phyloP scores from a whole-genome alignment of 2,888 invertebrate genomes.

The Acleris literana region DNA sequence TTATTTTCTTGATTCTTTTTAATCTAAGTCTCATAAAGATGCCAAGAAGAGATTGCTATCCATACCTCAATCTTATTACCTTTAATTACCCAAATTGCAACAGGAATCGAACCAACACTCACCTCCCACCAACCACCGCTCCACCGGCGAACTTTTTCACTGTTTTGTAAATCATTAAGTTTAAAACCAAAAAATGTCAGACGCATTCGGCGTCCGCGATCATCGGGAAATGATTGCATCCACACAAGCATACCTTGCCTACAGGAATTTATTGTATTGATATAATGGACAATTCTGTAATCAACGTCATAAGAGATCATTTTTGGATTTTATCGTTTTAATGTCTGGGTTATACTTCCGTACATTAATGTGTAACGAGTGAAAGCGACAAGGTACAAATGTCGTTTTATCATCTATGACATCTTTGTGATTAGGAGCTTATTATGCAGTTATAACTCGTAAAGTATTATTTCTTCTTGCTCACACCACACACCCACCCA shows the following conservation, averaged over 20 bases:
- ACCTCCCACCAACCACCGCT: slow-evolving; percentile 36
- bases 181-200: slow-evolving; percentile 77
- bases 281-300: not conserved
- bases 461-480: too few species aligned
- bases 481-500: too few species aligned
- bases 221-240: slow-evolving; percentile 56
- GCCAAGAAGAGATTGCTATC: not conserved
- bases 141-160: slow-evolving; percentile 58
- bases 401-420: too few species aligned
- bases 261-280: not conserved
- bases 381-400: too few species aligned
- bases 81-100: not conserved
- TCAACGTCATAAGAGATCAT: too few species aligned
- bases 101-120: slow-evolving; percentile 50
- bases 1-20: too few species aligned
- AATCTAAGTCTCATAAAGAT: not conserved
- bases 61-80: not conserved
- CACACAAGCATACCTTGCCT: not conserved
- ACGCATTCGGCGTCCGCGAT: slow-evolving; percentile 59
- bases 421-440: too few species aligned
- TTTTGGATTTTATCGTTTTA: too few species aligned
- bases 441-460: too few species aligned
- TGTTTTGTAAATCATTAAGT: slow-evolving; percentile 79
- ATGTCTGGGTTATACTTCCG: too few species aligned
- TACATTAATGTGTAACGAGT: too few species aligned